Evolutionary conservation across 2,113 vertebrate genomes (phyloP), one percentile per base, ranked within the genome.

Genomic region (Isichthys henryi): DNA sequence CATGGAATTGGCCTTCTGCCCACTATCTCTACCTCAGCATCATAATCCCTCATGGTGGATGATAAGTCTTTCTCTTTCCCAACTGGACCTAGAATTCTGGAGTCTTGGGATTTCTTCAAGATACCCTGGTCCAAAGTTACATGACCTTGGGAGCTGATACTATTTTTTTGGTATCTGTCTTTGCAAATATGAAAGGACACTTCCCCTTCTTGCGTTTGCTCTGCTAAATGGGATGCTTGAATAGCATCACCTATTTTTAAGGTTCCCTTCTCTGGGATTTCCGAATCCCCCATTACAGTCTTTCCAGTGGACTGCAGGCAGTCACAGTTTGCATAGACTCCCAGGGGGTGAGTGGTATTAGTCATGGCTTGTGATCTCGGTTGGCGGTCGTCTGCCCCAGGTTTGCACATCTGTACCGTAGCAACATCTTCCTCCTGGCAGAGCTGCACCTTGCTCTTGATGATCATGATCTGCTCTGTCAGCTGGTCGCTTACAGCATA

Each of bases 391-490:
- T 31, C 45, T 4, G 0, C 66, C 17, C 9, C 39, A 45, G 89
- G 48, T 50, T 92, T 93, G 11, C 91, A 90, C 10, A 93, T 93
- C 80, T 90, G 92, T 6, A 0, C 87, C 3, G 86, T 92, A 2
- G 88, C 3, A 39, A 45, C 89, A 91, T 89, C 92, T 0, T 93
- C 95, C 5, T 95, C 96, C 11, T 96, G 96, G 31, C 97, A 96
- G 0, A 94, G 91, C 21, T 95, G 92, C 46, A 98, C 94, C 93
- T 97, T 97, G 88, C 90, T 95, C 86, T 98, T 96, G 93, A 98
- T 95, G 52, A 92, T 97, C 7, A 96, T 96, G 84, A 99, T 97
- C 94, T 98, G 97, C 90, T 97, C 98, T 0, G 97, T 95, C 11
- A 99, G 96, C 8, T 98, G 97, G 91, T 98, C 10, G 21, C 96